Conservation (phyloP, 2,113 vertebrate species). For the Terrapene triunguis region DNA sequence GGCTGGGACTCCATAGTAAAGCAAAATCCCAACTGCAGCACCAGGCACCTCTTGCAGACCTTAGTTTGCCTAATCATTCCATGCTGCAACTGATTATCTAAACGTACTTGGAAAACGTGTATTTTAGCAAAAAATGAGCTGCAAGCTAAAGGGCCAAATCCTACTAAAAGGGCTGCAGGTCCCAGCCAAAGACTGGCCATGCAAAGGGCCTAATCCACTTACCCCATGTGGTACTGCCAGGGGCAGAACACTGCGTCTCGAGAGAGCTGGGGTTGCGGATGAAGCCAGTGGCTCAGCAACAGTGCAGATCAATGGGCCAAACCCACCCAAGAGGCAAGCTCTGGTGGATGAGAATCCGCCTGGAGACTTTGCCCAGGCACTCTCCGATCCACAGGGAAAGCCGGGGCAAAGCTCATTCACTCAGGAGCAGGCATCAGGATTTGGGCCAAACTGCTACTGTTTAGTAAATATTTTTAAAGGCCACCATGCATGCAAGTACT, state of each 20-base stretch:
- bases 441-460: conserved; percentile 70
- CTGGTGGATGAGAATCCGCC: background rate
- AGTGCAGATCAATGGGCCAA: background rate
- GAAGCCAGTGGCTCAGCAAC: background rate
- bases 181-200: background rate
- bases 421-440: conserved; percentile 64
- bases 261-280: conserved; percentile 1
- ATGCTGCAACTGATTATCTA: background rate
- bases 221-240: background rate
- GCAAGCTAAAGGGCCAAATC: background rate
- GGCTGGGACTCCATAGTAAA: background rate
- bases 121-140: background rate
- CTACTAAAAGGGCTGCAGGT: background rate
- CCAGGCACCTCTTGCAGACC: background rate
- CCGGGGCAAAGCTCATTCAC: conserved; percentile 26
- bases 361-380: background rate
- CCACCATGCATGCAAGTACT: conserved; percentile 53
- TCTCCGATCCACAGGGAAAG: conserved; percentile 21
- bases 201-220: background rate
- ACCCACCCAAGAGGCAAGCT: background rate
- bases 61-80: rapidly evolving
- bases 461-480: conserved; percentile 69
- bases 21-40: rapidly evolving
- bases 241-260: conserved; percentile 9
- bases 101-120: background rate